Evolutionary conservation across 2,888 invertebrate species (phyloP).

Genomic region (Latheticus oryzae): DNA sequence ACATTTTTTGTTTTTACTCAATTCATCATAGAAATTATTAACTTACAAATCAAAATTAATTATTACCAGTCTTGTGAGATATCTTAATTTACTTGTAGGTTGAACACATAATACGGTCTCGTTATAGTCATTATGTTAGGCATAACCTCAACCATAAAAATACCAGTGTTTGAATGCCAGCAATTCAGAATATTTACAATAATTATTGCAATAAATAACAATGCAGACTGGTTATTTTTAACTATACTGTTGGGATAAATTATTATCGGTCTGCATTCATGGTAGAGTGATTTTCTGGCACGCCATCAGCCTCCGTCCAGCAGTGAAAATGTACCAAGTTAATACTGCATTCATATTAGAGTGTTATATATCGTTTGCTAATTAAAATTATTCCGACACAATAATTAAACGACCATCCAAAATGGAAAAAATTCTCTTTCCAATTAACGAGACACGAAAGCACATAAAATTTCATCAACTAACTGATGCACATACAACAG

Average conservation of each 20-base stretch:
- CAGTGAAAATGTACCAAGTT: conserved; percentile 3
- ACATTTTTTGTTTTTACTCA: conserved; percentile 7
- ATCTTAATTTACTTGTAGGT: conserved; percentile 5
- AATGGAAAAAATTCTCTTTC: neutral
- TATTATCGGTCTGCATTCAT: conserved; percentile 37
- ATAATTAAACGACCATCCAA: too few species aligned
- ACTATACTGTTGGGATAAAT: conserved; percentile 28
- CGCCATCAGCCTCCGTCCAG: conserved; percentile 26
- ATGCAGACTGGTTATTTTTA: conserved; percentile 19
- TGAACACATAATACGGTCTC: too few species aligned
- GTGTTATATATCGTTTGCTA: too few species aligned
- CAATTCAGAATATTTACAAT: conserved; percentile 16
- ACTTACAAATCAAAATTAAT: conserved; percentile 16
- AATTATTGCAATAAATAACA: conserved; percentile 31
- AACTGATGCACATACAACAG: conserved; percentile 5
- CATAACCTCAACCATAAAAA: neutral
- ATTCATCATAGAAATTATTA: conserved; percentile 12
- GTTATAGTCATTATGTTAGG: too few species aligned
- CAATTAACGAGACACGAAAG: conserved; percentile 12
- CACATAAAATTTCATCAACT: conserved; percentile 15
- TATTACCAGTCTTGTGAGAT: conserved; percentile 6
- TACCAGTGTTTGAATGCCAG: conserved; percentile 7
- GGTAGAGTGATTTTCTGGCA: conserved; percentile 40
- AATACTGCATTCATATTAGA: conserved; percentile 4
- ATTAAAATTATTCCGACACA: too few species aligned